Conservation (phyloP, 2,113 vertebrate genomes). For the Sinocyclocheilus anophthalmus region DNA sequence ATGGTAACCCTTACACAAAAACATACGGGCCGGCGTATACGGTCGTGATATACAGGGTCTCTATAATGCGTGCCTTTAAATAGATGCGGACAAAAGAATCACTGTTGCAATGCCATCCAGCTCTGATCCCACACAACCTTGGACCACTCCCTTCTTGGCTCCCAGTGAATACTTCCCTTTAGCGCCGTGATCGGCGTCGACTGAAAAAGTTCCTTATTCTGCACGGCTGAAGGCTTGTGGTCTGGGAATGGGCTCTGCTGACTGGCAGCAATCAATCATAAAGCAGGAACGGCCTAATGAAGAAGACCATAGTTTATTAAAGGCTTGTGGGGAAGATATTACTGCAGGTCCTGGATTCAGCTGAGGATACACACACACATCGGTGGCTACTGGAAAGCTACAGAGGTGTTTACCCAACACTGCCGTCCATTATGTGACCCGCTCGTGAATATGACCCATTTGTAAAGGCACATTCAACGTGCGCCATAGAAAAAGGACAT, state of each 20-base stretch:
- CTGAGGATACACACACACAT: conserved; percentile 14
- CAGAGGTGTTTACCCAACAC: conserved; percentile 67
- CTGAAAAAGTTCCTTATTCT: conserved; percentile 85
- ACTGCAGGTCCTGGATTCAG: conserved; percentile 55
- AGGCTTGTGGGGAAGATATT: conserved; percentile 68
- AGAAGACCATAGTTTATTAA: conserved; percentile 74
- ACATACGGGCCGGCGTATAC: background rate
- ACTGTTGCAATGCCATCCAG: conserved; percentile 86
- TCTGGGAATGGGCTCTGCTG: conserved; percentile 80
- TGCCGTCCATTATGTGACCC: conserved; percentile 54
- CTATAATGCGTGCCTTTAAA: conserved; percentile 69
- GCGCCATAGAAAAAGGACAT: conserved; percentile 37
- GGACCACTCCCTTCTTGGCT: conserved; percentile 85
- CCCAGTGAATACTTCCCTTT: conserved; percentile 89
- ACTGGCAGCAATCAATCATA: conserved; percentile 96
- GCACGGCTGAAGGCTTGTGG: conserved; percentile 79
- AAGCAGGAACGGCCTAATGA: conserved; percentile 75
- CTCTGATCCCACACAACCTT: conserved; percentile 84
- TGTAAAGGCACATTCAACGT: conserved; percentile 38
- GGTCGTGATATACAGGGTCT: conserved; percentile 50
- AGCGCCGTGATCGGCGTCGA: conserved; percentile 84
- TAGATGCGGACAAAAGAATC: conserved; percentile 88
- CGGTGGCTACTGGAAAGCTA: conserved; percentile 60
- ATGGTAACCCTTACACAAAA: background rate
- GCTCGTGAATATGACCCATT: conserved; percentile 59